Percentiles rank a stretch among this genome's conserved stretches.
These are phyloP conservation scores for Tenthredo livida DNA, from an alignment of 2,888 invertebrate species.

Conservation along the genomic window DNA sequence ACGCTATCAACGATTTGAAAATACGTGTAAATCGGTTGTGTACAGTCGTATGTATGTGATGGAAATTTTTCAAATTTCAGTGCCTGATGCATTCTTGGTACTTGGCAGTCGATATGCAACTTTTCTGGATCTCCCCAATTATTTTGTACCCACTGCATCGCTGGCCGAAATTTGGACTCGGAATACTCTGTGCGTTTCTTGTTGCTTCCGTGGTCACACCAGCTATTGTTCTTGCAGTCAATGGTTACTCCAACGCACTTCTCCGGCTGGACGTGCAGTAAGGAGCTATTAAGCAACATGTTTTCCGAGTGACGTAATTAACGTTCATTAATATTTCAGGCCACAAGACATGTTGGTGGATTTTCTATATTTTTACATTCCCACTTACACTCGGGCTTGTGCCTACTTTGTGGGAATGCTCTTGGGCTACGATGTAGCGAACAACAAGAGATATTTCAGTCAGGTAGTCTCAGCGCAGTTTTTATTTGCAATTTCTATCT, in stretches of 20 bases:
- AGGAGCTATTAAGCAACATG: neutral
- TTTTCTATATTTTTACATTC: slow-evolving; percentile 32
- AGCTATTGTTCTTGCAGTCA: slow-evolving; percentile 71
- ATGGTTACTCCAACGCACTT: slow-evolving; percentile 27
- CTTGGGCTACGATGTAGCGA: slow-evolving; percentile 37
- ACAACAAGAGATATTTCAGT: neutral
- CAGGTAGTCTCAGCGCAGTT: slow-evolving; percentile 18
- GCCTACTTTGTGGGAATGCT: slow-evolving; percentile 45
- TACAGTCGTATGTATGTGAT: neutral
- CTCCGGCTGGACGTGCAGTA: neutral
- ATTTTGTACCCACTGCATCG: slow-evolving; percentile 47
- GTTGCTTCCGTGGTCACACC: slow-evolving; percentile 70
- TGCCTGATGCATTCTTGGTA: slow-evolving; percentile 82
- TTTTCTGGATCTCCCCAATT: slow-evolving; percentile 50
- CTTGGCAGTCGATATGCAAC: slow-evolving; percentile 52
- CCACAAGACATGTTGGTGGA: neutral
- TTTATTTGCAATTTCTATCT: neutral
- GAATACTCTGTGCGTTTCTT: slow-evolving; percentile 55
- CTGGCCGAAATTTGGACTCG: slow-evolving; percentile 40
- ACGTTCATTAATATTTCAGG: neutral
- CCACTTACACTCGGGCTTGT: slow-evolving; percentile 38
- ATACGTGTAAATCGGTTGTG: slow-evolving; percentile 15
- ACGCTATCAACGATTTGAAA: slow-evolving; percentile 26
- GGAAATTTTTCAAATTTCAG: slow-evolving; percentile 61
- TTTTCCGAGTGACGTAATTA: neutral